phyloP scores from a whole-genome alignment of 2,888 invertebrate genomes.

The Hecatera dysodea region DNA sequence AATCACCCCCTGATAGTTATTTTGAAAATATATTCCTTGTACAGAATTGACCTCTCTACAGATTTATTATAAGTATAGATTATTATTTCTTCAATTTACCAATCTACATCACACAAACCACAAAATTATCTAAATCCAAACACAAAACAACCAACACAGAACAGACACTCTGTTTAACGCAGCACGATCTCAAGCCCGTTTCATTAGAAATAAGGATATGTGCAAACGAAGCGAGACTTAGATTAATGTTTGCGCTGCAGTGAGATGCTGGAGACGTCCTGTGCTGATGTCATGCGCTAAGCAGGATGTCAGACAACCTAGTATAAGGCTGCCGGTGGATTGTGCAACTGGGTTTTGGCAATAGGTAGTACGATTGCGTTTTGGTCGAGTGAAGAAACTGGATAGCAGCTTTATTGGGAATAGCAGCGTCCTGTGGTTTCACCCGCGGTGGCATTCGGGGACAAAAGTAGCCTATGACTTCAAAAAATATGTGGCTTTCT shows the following conservation, averaged over 20 bases:
- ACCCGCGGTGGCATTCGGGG: too few relatives aligned
- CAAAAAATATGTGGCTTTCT: too few relatives aligned
- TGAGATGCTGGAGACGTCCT: constrained; percentile 62
- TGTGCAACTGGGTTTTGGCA: not conserved
- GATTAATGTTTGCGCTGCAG: constrained; percentile 79
- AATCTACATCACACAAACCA: not conserved
- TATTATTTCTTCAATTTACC: too few relatives aligned
- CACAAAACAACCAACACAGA: constrained; percentile 21
- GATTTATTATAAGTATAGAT: too few relatives aligned
- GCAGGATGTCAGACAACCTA: constrained; percentile 69
- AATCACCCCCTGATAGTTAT: too few relatives aligned
- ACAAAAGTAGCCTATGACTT: too few relatives aligned
- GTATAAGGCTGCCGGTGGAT: constrained; percentile 55
- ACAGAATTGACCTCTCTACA: too few relatives aligned
- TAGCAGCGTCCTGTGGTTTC: too few relatives aligned
- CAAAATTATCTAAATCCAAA: not conserved
- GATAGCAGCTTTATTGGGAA: too few relatives aligned
- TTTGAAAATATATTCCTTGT: too few relatives aligned
- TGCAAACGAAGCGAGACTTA: constrained; percentile 68
- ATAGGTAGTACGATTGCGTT: not conserved
- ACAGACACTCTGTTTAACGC: constrained; percentile 21
- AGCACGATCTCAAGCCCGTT: constrained; percentile 27
- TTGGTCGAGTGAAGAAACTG: too few relatives aligned
- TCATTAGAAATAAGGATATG: constrained; percentile 59
- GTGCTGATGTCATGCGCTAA: constrained; percentile 70